These are phyloP conservation scores for Oikopleura dioica DNA, from an alignment of 23 tunicate species.

Conservation along the genomic window DNA sequence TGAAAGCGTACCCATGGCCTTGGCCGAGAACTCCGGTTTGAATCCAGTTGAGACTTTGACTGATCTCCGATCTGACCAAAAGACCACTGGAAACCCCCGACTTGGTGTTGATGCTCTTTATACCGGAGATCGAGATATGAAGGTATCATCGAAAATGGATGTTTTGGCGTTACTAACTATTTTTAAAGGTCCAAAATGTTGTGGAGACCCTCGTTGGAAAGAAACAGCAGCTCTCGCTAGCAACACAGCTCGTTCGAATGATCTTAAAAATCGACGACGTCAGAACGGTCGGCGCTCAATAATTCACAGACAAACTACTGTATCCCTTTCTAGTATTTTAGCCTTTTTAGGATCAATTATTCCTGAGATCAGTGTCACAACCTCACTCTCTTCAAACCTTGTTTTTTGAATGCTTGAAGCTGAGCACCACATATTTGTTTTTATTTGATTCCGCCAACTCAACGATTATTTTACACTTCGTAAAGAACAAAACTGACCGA, in stretches of 20 bases:
- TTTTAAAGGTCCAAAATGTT: constrained; percentile 86
- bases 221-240: constrained; percentile 93
- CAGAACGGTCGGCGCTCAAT: constrained; percentile 44
- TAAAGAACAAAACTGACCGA: too few relatives aligned
- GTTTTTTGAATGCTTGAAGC: too few relatives aligned
- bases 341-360: too few relatives aligned
- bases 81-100: constrained; percentile 45
- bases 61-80: constrained; percentile 50
- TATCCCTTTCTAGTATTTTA: too few relatives aligned
- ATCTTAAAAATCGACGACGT: constrained; percentile 92
- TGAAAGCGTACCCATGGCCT: constrained; percentile 84
- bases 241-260: constrained; percentile 93
- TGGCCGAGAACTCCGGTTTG: constrained; percentile 94
- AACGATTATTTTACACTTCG: too few relatives aligned
- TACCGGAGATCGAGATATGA: constrained; percentile 38
- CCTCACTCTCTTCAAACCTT: too few relatives aligned
- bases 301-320: too few relatives aligned
- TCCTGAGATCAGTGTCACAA: too few relatives aligned
- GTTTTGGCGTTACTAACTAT: too few relatives aligned
- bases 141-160: too few relatives aligned
- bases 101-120: constrained; percentile 24
- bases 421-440: too few relatives aligned
- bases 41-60: constrained; percentile 72
- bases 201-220: constrained; percentile 81
- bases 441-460: too few relatives aligned